Percentiles rank a stretch among this genome's conserved stretches.
Conservation (phyloP, 2,113 vertebrate genomes). For the Saimiri boliviensis region DNA sequence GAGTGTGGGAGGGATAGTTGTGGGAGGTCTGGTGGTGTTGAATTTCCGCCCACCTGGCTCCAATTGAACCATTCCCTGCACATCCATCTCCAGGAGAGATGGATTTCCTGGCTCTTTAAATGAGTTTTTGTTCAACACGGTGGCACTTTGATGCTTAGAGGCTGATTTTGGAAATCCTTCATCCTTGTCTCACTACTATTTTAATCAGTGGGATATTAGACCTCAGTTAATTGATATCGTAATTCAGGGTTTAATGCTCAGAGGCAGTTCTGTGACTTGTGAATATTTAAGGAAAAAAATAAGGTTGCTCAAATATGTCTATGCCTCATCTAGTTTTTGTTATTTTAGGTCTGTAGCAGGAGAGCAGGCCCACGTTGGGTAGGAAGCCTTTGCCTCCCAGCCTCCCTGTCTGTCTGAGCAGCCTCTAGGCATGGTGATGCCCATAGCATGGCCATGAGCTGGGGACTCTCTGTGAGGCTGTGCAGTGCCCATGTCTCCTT, state of each 20-base stretch:
- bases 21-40: not conserved
- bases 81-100: not conserved
- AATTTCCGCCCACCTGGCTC: not conserved
- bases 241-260: constrained; percentile 45
- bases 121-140: constrained; percentile 5
- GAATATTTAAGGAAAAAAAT: constrained; percentile 50
- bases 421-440: not conserved
- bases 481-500: not conserved
- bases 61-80: not conserved
- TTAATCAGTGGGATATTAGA: constrained; percentile 53
- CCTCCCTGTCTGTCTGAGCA: too few species aligned
- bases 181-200: constrained; percentile 33
- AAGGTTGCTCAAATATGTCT: constrained; percentile 38
- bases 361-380: not conserved
- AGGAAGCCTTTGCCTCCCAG: accelerated
- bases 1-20: not conserved
- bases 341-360: not conserved
- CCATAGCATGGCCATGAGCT: not conserved
- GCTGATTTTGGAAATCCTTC: constrained; percentile 49
- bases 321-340: not conserved
- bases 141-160: constrained; percentile 17
- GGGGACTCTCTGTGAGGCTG: not conserved
- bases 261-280: constrained; percentile 67
- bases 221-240: constrained; percentile 68
- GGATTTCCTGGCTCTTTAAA: not conserved